Base-by-base conservation (phyloP, 1,140 invertebrate genomes). In the Drosophila kepulauana region DNA sequence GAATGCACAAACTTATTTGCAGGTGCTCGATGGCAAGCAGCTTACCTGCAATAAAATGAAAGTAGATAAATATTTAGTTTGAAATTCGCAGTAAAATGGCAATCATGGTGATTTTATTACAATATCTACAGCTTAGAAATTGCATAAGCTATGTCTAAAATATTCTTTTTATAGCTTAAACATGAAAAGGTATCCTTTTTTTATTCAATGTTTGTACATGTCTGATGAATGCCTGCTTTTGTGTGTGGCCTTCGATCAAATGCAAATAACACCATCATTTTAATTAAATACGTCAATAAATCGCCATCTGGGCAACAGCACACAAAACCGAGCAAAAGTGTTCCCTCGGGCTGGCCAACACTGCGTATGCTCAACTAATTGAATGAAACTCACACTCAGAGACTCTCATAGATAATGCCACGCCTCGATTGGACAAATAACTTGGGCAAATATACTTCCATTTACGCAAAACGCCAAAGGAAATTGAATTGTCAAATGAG, bases 241-340 rank as follows among this genome's bases (percentile, higher is more conserved):
- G 41, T 28, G 28, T 33, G 1, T 25, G 15, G 8, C 30, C 13
- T 64, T 63, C 58, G 58, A 16, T 33, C 64, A 46, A 54, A 69
- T 78, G 78, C 70, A 80, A 80, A 80, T 80, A 75, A 70, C 73
- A 80, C 71, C 67, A 80, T 74, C 67, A 78, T 72, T 87, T 84
- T 87, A 82, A 87, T 87, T 80, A 87, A 78, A 74, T 77, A 62
- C 61, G 67, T 81, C 76, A 82, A 87, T 84, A 87, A 87, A 77
- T 79, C 56, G 65, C 69, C 20, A 25, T 25, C 46, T 43, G 30
- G 49, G 48, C 35, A 63, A 63, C 58, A 57, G 16, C 30, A 33
- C 7, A 33, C 30, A 33, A 8, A 5, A 62, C n/a, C 54, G 3
- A 41, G 11, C 59, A 15, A 64, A 72, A 66, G 49, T 52, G 56